Conservation (phyloP, 2,113 vertebrate species). For the Sakesphorus luctuosus region DNA sequence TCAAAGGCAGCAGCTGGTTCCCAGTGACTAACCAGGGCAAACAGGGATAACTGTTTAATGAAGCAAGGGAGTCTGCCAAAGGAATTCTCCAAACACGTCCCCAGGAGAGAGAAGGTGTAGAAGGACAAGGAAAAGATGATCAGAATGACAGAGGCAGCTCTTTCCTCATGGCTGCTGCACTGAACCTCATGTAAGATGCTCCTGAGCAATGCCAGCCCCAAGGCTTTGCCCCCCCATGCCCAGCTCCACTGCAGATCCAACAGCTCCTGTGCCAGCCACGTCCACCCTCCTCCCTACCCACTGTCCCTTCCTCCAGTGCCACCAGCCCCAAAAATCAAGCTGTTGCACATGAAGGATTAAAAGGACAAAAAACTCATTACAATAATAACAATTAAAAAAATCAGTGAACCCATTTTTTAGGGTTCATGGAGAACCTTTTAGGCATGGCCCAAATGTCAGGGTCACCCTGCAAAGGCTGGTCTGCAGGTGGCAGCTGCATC, state of each 20-base stretch:
- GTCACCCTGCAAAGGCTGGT: not conserved
- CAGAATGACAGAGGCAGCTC: not conserved
- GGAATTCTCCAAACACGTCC: not conserved
- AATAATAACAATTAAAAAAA: not conserved
- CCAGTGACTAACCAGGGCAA: not conserved
- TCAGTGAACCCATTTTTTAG: not conserved
- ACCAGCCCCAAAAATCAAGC: not conserved
- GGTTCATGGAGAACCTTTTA: constrained; percentile 30
- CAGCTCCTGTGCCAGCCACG: rapidly evolving
- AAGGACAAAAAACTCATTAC: not conserved
- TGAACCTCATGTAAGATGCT: not conserved
- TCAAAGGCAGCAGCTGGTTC: not conserved
- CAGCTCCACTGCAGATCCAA: not conserved
- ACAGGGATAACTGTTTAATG: not conserved
- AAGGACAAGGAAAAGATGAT: not conserved
- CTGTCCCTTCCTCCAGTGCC: not conserved
- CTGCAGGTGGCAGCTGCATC: constrained; percentile 50
- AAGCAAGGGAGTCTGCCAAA: not conserved
- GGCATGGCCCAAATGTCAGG: not conserved
- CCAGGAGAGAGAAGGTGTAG: not conserved
- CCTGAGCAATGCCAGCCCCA: not conserved
- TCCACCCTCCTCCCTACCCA: not conserved
- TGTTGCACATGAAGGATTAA: not conserved
- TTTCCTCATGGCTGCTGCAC: not conserved
- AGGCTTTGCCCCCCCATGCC: not conserved